Evolutionary conservation across 2,797 vertebrate species (phyloP), one percentile per base, ranked within the genome.

Genomic region (Typhlichthys subterraneus): DNA sequence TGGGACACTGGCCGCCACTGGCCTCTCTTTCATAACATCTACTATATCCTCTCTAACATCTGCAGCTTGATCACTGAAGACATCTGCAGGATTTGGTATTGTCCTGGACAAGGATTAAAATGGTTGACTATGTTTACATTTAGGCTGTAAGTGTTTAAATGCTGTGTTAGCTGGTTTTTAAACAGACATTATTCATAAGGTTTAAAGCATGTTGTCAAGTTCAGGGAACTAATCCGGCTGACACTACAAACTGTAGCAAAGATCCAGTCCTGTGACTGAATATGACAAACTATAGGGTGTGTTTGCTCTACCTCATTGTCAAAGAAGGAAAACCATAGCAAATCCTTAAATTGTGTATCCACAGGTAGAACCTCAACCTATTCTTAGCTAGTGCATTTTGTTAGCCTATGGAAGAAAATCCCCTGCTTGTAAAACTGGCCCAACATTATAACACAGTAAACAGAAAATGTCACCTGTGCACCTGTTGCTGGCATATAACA

Each of bases 181-280:
- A 38, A 38, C 7, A 38, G 33, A 38, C 33, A 38, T 19, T 7
- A 33, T 7, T 38, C 1, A 38, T 7, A 38, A 5, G 5, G 7
- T 38, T 38, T 5, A 38, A 38, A 38, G 7, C 33, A 38, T 38
- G 5, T 33, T 33, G 31, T 38, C 33, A 38, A 38, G 5, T 38
- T 38, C 33, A 38, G 33, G 33, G 33, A 38, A 38, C 33, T 38
- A 7, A 38, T 38, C 31, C 46, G 56, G 61, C 67, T 72, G 60
- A 88, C 87, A 88, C 85, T 61, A 57, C 53, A 81, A 67, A 87
- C 87, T 91, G 89, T 91, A 91, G 89, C 84, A 87, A 86, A 61
- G 79, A 87, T 89, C 73, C 67, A 73, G 70, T 64, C 77, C 86
- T 86, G 82, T 88, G 87, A 86, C 73, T 62, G 55, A 75, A 70